phyloP scores from a whole-genome alignment of 2,888 invertebrate genomes.

The Oscheius sp. region DNA sequence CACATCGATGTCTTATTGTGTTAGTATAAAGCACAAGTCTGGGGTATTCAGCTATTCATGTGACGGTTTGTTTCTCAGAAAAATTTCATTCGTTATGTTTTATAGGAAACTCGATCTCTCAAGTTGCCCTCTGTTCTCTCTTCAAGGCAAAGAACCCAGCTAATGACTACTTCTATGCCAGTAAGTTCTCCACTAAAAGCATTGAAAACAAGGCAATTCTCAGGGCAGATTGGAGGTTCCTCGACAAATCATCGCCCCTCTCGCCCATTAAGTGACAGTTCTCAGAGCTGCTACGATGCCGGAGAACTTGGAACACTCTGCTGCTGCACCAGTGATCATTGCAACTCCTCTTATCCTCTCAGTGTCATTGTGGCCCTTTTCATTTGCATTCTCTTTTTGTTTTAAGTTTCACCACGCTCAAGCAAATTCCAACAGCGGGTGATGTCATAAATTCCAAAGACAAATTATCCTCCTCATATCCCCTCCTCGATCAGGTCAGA shows the following conservation, averaged over 20 bases:
- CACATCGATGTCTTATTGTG: slow-evolving; percentile 46
- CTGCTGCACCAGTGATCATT: slow-evolving; percentile 49
- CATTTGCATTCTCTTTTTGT: not conserved
- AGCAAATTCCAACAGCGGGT: not conserved
- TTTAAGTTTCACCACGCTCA: not conserved
- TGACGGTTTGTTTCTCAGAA: slow-evolving; percentile 33
- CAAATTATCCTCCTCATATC: slow-evolving; percentile 16
- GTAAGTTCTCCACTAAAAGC: slow-evolving; percentile 4
- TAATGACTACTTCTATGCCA: slow-evolving; percentile 22
- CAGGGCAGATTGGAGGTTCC: slow-evolving; percentile 16
- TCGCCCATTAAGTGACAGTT: not conserved
- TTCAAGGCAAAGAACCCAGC: not conserved
- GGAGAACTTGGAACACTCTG: slow-evolving; percentile 50
- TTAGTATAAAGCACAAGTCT: slow-evolving; percentile 39
- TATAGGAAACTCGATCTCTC: slow-evolving; percentile 45
- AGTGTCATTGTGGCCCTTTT: not conserved
- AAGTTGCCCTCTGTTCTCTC: slow-evolving; percentile 43
- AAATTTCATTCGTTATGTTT: not conserved
- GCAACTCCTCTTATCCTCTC: slow-evolving; percentile 34
- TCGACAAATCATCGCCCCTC: slow-evolving; percentile 9
- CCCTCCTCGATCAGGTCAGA: slow-evolving; percentile 9
- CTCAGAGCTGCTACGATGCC: slow-evolving; percentile 46
- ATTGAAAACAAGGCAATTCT: not conserved
- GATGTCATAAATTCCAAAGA: not conserved
- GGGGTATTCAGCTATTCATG: slow-evolving; percentile 44